A percentile compares a stretch with the other conserved stretches of the same genome.
Conservation (phyloP, 2,113 vertebrate genomes). For the Helogale parvula region DNA sequence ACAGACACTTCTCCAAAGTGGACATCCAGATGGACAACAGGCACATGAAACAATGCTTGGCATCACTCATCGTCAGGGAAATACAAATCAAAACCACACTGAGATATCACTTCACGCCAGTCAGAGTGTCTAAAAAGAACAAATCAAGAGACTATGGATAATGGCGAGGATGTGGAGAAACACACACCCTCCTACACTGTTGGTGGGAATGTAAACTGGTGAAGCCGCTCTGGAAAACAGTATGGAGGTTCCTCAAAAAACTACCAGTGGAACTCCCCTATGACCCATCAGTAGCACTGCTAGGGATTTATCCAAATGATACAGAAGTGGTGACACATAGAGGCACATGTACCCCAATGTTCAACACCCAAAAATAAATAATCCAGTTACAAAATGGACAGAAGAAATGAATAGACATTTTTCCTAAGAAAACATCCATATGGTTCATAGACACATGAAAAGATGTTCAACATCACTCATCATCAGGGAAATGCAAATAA, state of each 20-base stretch:
- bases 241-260: too few relatives aligned
- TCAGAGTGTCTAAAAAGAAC: background rate
- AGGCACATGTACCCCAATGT: too few relatives aligned
- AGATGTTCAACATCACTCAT: background rate
- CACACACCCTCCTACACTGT: too few relatives aligned
- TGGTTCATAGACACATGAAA: background rate
- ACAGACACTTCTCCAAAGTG: background rate
- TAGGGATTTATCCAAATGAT: too few relatives aligned
- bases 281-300: too few relatives aligned
- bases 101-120: background rate
- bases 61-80: background rate
- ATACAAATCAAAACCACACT: background rate
- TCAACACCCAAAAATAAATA: background rate
- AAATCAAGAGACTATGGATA: background rate
- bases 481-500: background rate
- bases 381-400: background rate
- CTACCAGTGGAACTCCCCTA: too few relatives aligned
- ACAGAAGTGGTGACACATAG: too few relatives aligned
- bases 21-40: background rate
- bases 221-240: too few relatives aligned
- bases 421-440: background rate
- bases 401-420: background rate
- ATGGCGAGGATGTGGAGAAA: background rate
- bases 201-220: too few relatives aligned
- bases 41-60: background rate